A percentile compares a stretch with the other conserved stretches of the same genome.
Evolutionary conservation across 2,113 vertebrate species (phyloP).

Genomic region (Ammospiza nelsoni): DNA sequence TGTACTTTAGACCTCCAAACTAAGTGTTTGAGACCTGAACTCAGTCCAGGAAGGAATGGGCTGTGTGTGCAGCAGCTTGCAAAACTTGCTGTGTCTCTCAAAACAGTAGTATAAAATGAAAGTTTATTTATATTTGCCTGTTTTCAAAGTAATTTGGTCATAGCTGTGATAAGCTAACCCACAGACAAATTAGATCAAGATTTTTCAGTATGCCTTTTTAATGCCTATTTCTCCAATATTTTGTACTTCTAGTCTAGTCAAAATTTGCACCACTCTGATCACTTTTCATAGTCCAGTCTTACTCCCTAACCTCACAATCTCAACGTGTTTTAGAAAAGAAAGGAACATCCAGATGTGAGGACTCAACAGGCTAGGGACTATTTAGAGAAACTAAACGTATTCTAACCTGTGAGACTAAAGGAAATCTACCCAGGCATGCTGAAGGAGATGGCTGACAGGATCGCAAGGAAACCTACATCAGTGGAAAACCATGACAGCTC

Average conservation of each 20-base stretch:
- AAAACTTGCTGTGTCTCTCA: not conserved
- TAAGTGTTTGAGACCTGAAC: not conserved
- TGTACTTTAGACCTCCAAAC: not conserved
- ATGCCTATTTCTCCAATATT: not conserved
- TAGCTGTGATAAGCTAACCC: not conserved
- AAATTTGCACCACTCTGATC: not conserved
- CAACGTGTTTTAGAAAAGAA: not conserved
- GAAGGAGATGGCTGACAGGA: not conserved
- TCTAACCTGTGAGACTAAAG: not conserved
- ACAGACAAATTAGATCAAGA: not conserved
- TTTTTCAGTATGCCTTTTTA: not conserved
- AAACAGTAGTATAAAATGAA: not conserved
- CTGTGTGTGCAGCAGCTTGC: not conserved
- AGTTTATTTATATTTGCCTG: not conserved
- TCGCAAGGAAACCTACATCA: not conserved
- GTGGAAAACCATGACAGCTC: not conserved
- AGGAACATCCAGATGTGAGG: not conserved
- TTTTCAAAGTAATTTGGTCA: not conserved
- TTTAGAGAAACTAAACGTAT: not conserved
- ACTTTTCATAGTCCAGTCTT: not conserved
- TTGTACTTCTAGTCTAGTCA: not conserved
- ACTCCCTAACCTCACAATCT: not conserved
- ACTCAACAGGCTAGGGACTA: not conserved
- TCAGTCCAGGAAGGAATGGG: not conserved
- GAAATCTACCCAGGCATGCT: not conserved